A percentile compares a stretch with the other conserved stretches of the same genome.
phyloP scores from a whole-genome alignment of 2,797 vertebrate species.

The Notoglanidium macrostoma region DNA sequence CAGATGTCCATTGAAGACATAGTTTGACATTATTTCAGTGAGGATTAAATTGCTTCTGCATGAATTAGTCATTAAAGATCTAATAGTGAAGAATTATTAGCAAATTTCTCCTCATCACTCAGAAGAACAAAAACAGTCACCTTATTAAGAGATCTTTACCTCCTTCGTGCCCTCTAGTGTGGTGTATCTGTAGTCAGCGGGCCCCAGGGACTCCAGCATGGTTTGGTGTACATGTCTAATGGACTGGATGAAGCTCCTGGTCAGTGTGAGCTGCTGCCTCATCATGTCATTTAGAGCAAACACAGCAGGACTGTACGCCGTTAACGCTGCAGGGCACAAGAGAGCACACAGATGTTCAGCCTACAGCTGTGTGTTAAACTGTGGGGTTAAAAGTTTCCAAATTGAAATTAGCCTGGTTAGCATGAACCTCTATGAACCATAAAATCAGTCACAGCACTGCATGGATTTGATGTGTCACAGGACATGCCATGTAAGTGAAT shows the following conservation, averaged over 20 bases:
- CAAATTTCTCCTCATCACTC: background rate
- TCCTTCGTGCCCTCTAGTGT: conserved; percentile 83
- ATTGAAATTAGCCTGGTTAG: background rate
- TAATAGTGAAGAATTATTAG: background rate
- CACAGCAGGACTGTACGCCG: conserved; percentile 71
- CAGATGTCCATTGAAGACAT: too few species aligned
- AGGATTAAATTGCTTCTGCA: background rate
- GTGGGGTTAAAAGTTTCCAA: background rate
- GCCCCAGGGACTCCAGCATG: conserved; percentile 76
- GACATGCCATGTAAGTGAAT: background rate
- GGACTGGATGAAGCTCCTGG: conserved; percentile 74
- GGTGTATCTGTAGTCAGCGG: conserved; percentile 82
- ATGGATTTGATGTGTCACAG: background rate
- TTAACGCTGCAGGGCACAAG: conserved; percentile 72
- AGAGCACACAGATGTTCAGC: conserved; percentile 5
- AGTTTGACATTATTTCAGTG: background rate
- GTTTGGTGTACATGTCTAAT: conserved; percentile 73
- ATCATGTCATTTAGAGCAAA: conserved; percentile 78
- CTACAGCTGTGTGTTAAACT: background rate
- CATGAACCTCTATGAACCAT: background rate
- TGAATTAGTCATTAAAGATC: background rate
- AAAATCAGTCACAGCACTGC: background rate
- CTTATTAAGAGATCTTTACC: conserved; percentile 66
- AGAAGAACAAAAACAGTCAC: background rate
- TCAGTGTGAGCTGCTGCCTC: conserved; percentile 83